These are phyloP conservation scores for Corythoichthys haematopterus DNA, from an alignment of 2,113 vertebrate species.

Conservation along the genomic window DNA sequence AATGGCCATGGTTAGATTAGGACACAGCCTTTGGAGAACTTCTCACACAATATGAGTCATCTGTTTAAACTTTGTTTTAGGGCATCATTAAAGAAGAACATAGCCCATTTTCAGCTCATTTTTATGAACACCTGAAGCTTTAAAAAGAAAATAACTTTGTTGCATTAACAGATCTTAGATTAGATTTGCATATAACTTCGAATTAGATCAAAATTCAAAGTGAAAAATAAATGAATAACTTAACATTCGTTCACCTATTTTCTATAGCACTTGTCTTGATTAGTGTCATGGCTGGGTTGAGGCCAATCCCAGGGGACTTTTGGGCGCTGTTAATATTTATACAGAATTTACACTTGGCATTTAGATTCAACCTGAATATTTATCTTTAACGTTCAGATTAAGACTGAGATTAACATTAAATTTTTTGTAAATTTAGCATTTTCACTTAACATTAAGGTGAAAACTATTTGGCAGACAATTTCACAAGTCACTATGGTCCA, in stretches of 20 bases:
- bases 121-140: constrained; percentile 4
- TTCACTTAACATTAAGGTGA: not conserved
- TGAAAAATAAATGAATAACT: not conserved
- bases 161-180: not conserved
- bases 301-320: not conserved
- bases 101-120: not conserved
- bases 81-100: not conserved
- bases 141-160: not conserved
- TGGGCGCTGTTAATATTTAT: not conserved
- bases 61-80: not conserved
- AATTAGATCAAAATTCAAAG: not conserved
- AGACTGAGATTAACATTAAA: not conserved
- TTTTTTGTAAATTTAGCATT: not conserved
- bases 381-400: not conserved
- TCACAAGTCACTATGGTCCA: no score
- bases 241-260: not conserved
- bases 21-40: constrained; percentile 5
- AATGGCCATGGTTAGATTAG: not conserved
- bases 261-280: not conserved
- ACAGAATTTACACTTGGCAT: not conserved
- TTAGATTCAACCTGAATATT: not conserved
- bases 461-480: not conserved
- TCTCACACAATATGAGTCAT: not conserved
- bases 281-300: not conserved
- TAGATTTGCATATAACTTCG: not conserved